phyloP scores from a whole-genome alignment of 2,888 invertebrate species.

The Phyllotreta cruciferae region DNA sequence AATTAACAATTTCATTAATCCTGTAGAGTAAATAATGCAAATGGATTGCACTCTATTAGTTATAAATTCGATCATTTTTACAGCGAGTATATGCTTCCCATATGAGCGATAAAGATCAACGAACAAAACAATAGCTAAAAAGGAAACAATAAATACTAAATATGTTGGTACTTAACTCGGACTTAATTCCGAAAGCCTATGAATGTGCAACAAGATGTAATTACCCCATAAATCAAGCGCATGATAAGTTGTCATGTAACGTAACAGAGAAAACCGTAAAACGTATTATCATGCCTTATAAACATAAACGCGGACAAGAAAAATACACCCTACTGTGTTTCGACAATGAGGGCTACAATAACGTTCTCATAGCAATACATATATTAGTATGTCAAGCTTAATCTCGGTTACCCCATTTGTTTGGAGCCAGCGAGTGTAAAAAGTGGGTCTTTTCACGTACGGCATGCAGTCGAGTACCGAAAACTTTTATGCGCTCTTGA shows the following conservation, averaged over 20 bases:
- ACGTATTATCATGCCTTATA: slow-evolving; percentile 38
- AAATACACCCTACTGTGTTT: slow-evolving; percentile 46
- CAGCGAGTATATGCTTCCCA: slow-evolving; percentile 1
- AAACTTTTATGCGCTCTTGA: slow-evolving; percentile 26
- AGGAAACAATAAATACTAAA: slow-evolving; percentile 30
- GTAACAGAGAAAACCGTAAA: slow-evolving; percentile 38
- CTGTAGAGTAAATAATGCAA: too few relatives aligned
- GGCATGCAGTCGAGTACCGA: slow-evolving; percentile 24
- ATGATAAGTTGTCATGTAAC: slow-evolving; percentile 37
- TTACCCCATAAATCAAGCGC: slow-evolving; percentile 35
- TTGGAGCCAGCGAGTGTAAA: slow-evolving; percentile 51
- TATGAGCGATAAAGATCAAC: slow-evolving; percentile 21
- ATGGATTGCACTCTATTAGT: too few relatives aligned
- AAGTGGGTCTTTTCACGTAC: slow-evolving; percentile 46
- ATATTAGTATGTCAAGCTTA: slow-evolving; percentile 52
- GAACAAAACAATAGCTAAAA: slow-evolving; percentile 29
- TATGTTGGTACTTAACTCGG: slow-evolving; percentile 14
- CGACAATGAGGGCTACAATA: slow-evolving; percentile 49
- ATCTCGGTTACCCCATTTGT: slow-evolving; percentile 52
- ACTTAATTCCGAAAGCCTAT: slow-evolving; percentile 24
- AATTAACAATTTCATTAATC: too few relatives aligned
- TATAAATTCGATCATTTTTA: too few relatives aligned
- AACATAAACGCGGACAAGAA: slow-evolving; percentile 40
- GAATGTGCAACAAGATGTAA: slow-evolving; percentile 30
- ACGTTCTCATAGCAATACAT: slow-evolving; percentile 53